These are phyloP conservation scores for Drosophila ustulata DNA, from an alignment of 2,888 invertebrate species.

Conservation along the genomic window DNA sequence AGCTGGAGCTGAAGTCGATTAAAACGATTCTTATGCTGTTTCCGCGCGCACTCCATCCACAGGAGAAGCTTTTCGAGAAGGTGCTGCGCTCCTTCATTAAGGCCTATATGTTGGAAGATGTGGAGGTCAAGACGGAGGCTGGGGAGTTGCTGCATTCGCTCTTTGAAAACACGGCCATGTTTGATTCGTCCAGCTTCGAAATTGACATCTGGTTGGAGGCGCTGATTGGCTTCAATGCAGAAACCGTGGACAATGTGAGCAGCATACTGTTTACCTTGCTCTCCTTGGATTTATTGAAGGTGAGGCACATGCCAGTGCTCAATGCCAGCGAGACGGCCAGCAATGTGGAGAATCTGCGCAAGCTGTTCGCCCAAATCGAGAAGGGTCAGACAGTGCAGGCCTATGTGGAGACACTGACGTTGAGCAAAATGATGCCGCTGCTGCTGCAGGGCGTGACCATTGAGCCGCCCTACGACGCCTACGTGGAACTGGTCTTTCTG, in stretches of 20 bases:
- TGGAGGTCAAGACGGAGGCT: slow-evolving; percentile 85
- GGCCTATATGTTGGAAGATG: slow-evolving; percentile 85
- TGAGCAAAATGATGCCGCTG: slow-evolving; percentile 83
- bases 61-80: slow-evolving; percentile 86
- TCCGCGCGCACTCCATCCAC: slow-evolving; percentile 86
- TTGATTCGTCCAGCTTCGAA: slow-evolving; percentile 87
- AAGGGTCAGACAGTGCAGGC: slow-evolving; percentile 83
- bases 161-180: slow-evolving; percentile 88
- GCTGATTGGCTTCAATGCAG: slow-evolving; percentile 68
- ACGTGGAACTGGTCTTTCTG: slow-evolving; percentile 84
- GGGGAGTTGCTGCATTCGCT: slow-evolving; percentile 87
- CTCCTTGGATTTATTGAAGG: slow-evolving; percentile 63
- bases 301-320: slow-evolving; percentile 51
- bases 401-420: slow-evolving; percentile 79
- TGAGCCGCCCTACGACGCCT: slow-evolving; percentile 81
- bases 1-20: slow-evolving; percentile 83
- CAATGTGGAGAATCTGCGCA: slow-evolving; percentile 66
- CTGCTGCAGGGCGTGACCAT: slow-evolving; percentile 82
- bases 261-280: slow-evolving; percentile 70
- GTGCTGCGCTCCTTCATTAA: slow-evolving; percentile 87
- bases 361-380: slow-evolving; percentile 84
- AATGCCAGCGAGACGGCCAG: slow-evolving; percentile 50
- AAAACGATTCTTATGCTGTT: slow-evolving; percentile 84
- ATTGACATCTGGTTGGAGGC: slow-evolving; percentile 89
- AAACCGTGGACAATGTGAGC: slow-evolving; percentile 73